These are phyloP conservation scores for Acronicta alni DNA, from an alignment of 2,888 invertebrate genomes.

Conservation along the genomic window DNA sequence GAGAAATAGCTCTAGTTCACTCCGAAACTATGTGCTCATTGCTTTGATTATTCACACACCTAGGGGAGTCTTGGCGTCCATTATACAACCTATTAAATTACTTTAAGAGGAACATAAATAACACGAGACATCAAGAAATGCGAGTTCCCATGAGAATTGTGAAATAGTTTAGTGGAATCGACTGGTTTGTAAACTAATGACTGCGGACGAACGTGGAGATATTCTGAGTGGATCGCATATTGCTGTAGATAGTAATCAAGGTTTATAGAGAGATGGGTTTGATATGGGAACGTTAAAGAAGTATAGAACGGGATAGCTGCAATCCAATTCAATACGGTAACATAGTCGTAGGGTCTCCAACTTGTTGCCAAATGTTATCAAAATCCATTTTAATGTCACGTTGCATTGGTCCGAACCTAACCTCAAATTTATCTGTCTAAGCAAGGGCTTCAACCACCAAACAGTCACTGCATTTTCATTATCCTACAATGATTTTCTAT, in stretches of 20 bases:
- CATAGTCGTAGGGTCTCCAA: too few relatives aligned
- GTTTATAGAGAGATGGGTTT: constrained; percentile 6
- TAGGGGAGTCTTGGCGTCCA: neutral
- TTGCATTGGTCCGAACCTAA: too few relatives aligned
- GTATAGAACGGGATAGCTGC: too few relatives aligned
- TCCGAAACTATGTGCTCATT: neutral
- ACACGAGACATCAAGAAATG: constrained; percentile 26
- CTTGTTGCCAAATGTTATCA: too few relatives aligned
- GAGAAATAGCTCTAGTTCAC: too few relatives aligned
- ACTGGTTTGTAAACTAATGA: constrained; percentile 46
- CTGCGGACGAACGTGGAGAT: constrained; percentile 40
- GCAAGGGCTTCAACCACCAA: too few relatives aligned
- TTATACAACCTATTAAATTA: constrained; percentile 19
- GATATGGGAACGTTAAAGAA: neutral
- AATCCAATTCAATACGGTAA: too few relatives aligned
- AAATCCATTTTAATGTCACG: too few relatives aligned
- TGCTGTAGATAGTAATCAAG: constrained; percentile 5
- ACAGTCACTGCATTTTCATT: too few relatives aligned
- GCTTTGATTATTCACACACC: neutral
- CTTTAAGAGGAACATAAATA: constrained; percentile 31
- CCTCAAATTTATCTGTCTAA: too few relatives aligned
- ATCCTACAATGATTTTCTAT: too few relatives aligned
- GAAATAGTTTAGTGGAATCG: constrained; percentile 34
- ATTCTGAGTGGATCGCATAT: constrained; percentile 30
- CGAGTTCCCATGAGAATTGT: constrained; percentile 47